phyloP scores from a whole-genome alignment of 1,140 invertebrate genomes.

The Dendrolimus punctatus region DNA sequence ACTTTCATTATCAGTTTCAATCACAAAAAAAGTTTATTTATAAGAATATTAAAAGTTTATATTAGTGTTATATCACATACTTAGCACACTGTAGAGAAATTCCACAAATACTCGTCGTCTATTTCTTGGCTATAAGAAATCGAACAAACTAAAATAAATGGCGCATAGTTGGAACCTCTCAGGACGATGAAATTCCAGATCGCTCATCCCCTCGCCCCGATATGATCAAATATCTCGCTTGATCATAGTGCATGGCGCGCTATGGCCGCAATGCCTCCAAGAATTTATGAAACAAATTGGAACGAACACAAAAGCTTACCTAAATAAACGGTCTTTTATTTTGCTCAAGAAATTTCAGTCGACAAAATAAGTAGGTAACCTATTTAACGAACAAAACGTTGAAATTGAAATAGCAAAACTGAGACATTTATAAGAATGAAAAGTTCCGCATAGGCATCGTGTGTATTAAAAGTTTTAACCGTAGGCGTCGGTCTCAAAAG shows the following conservation, averaged over 20 bases:
- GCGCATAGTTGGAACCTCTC: constrained; percentile 51
- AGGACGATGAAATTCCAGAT: constrained; percentile 50
- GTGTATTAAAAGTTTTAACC: constrained; percentile 7
- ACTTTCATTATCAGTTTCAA: too few relatives aligned
- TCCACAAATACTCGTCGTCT: constrained; percentile 29
- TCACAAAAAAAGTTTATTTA: too few relatives aligned
- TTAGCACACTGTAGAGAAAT: constrained; percentile 1
- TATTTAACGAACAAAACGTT: constrained; percentile 5
- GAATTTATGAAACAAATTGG: constrained; percentile 1
- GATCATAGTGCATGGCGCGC: constrained; percentile 8
- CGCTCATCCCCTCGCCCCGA: constrained; percentile 21
- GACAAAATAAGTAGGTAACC: constrained; percentile 7
- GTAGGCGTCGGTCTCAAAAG: neutral
- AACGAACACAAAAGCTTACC: constrained; percentile 3
- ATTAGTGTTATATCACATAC: neutral
- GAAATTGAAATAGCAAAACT: constrained; percentile 5
- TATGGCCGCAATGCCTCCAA: neutral
- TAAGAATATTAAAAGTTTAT: neutral
- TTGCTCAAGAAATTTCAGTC: neutral
- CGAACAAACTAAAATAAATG: constrained; percentile 54
- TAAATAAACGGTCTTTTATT: constrained; percentile 6
- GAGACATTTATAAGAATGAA: constrained; percentile 4
- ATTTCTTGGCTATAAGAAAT: constrained; percentile 39
- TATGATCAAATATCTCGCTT: constrained; percentile 38
- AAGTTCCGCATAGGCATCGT: constrained; percentile 2